Percentiles rank a stretch among this genome's conserved stretches.
Evolutionary conservation across 2,113 vertebrate species (phyloP).

Genomic region (Istiophorus platypterus): DNA sequence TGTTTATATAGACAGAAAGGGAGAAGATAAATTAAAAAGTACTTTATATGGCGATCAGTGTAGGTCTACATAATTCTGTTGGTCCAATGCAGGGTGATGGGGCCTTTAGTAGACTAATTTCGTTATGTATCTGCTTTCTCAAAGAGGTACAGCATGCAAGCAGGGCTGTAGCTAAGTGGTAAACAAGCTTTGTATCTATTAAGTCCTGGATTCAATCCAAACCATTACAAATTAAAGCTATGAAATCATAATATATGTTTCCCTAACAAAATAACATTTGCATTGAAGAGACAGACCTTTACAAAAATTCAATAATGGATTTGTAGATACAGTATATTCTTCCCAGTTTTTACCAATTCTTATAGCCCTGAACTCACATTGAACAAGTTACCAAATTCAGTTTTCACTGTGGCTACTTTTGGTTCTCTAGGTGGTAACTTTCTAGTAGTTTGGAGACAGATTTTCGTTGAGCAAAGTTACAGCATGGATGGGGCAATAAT

Average conservation of each 20-base stretch:
- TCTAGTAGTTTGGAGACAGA: neutral
- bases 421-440: neutral
- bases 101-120: too few relatives aligned
- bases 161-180: conserved; percentile 80
- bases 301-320: too few relatives aligned
- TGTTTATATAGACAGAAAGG: neutral
- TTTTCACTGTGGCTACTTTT: neutral
- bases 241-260: too few relatives aligned
- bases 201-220: conserved; percentile 78
- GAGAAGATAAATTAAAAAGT: neutral
- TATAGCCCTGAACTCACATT: neutral
- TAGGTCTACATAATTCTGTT: too few relatives aligned
- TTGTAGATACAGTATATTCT: too few relatives aligned
- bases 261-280: too few relatives aligned
- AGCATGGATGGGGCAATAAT: conserved; percentile 6
- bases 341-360: neutral
- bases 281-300: too few relatives aligned
- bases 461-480: neutral
- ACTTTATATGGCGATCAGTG: neutral
- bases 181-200: conserved; percentile 83
- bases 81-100: neutral
- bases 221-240: too few relatives aligned
- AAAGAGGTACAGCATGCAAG: neutral
- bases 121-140: neutral
- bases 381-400: neutral